Percentiles rank a stretch among this genome's conserved stretches.
phyloP scores from a whole-genome alignment of 1,140 invertebrate genomes.

The Neoseiulus cucumeris region DNA sequence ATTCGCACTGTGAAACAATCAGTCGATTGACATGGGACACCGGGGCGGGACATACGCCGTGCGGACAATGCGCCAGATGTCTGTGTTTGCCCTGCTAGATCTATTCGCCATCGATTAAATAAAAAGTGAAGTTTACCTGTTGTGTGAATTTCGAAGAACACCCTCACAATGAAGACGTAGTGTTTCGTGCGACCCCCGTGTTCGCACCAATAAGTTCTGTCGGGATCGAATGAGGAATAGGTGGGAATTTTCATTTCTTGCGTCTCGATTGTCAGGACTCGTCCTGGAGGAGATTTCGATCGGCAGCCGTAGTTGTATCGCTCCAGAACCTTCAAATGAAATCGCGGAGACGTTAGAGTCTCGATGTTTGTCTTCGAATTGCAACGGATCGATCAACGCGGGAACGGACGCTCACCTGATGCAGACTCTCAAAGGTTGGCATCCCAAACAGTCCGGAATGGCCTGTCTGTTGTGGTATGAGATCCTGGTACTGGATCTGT shows the following conservation, averaged over 20 bases:
- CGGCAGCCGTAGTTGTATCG: neutral
- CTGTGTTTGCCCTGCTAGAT: too few species aligned
- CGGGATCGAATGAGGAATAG: conserved; percentile 13
- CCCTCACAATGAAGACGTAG: conserved; percentile 19
- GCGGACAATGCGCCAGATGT: too few species aligned
- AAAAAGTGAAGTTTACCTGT: neutral
- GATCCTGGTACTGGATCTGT: conserved; percentile 16
- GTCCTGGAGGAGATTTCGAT: conserved; percentile 10
- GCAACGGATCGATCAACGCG: too few species aligned
- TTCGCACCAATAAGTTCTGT: conserved; percentile 15
- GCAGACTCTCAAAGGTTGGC: conserved; percentile 14
- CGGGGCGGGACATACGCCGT: too few species aligned
- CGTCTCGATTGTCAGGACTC: conserved; percentile 17
- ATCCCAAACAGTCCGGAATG: conserved; percentile 12
- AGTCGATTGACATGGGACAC: too few species aligned
- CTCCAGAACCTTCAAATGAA: neutral
- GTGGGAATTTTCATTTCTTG: conserved; percentile 18
- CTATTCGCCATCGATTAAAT: too few species aligned
- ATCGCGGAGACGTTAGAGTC: neutral
- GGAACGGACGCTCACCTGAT: neutral
- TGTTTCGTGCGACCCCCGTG: conserved; percentile 8
- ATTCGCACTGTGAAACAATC: too few species aligned
- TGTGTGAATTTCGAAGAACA: conserved; percentile 19
- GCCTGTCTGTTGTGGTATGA: conserved; percentile 14
- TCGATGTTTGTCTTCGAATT: too few species aligned